Base-by-base conservation (phyloP, 2,888 invertebrate genomes). In the Rhamnusium bicolor region DNA sequence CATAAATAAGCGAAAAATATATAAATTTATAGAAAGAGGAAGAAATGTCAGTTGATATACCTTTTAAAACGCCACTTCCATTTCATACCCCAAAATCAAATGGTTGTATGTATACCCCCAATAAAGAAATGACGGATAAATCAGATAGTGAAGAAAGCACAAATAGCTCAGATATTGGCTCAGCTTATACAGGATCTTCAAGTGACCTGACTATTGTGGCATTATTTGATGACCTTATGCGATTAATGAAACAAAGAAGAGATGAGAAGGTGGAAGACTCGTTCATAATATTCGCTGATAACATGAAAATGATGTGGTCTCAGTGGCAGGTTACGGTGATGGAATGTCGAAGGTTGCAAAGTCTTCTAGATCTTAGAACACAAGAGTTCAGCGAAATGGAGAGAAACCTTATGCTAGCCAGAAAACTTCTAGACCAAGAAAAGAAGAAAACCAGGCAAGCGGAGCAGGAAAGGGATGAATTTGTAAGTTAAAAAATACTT, bases 381-480 rank as follows among this genome's bases (percentile, higher is more conserved):
- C 90, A 92, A 14, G 94, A 94, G 58, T 92, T 94, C 71, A 91
- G 92, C 3, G 93, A 94, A 81, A 90, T 96, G 82, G 95, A 96
- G 82, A 92, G 93, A 2, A 95, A 96, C 85, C 90, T 97, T 75
- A 93, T 93, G 79, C 94, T 95, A 86, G 95, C 95, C 0, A 90
- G 96, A 67, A 93, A 93, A 80, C 89, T 96, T 49, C 89, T 96
- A 0, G 96, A 96, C 81, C 92, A 93, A 74, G 96, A 97, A 84
- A 94, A 93, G 81, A 91, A 92, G 75, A 92, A 92, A 66, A 89
- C 94, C 18, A 71, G 70, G 8, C 71, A 62, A 49, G 75, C 74
- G 10, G 24, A 73, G 1, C 27, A 69, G n/a, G 75, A 80, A 66
- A 74, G 74, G 7, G 73, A 76, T 21, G 69, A 74, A 46, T 66